Conservation (phyloP, 2,113 vertebrate genomes). For the Apaloderma vittatum region DNA sequence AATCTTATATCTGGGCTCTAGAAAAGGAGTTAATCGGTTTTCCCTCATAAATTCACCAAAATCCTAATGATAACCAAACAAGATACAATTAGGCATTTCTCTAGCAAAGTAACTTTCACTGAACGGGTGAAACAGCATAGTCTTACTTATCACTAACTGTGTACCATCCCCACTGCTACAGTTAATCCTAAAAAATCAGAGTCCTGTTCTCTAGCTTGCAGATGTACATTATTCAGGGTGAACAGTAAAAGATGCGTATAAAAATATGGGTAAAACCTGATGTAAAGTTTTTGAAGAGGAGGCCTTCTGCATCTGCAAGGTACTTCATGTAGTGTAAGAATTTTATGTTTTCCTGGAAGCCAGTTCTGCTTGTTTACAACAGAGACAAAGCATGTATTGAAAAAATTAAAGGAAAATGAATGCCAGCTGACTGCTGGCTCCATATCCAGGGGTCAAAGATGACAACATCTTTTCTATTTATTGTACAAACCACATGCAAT, state of each 20-base stretch:
- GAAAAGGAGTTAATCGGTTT: constrained; percentile 94
- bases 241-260: not conserved
- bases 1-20: constrained; percentile 85
- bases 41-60: constrained; percentile 99
- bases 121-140: constrained; percentile 56
- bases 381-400: not conserved
- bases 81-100: constrained; percentile 80
- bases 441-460: not conserved
- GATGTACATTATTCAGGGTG: not conserved
- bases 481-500: not conserved
- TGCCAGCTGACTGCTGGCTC: not conserved
- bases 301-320: not conserved
- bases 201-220: not conserved
- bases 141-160: not conserved
- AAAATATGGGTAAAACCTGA: not conserved
- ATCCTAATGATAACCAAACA: constrained; percentile 88
- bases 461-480: not conserved
- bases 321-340: not conserved
- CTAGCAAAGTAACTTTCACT: constrained; percentile 48
- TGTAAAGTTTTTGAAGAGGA: not conserved
- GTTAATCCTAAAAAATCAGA: not conserved
- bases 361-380: not conserved
- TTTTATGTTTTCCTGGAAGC: not conserved
- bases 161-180: not conserved
- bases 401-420: not conserved